phyloP scores from a whole-genome alignment of 2,888 invertebrate genomes.

The Julus scanicus region DNA sequence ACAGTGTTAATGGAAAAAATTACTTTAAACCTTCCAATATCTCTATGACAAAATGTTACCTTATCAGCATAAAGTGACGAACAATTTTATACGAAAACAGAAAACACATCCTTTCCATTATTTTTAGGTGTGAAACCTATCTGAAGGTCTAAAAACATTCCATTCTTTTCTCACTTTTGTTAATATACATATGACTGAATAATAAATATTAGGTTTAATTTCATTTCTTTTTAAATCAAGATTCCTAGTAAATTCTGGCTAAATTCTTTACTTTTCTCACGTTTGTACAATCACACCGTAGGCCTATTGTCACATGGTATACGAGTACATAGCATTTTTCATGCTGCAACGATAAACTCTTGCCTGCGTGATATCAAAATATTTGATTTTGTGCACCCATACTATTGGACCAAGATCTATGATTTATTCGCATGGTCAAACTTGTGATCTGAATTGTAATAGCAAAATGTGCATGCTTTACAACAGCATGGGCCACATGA shows the following conservation, averaged over 20 bases:
- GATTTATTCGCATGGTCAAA: too few relatives aligned
- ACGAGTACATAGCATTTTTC: not conserved
- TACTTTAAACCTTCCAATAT: too few relatives aligned
- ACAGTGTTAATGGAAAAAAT: not conserved
- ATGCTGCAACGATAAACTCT: not conserved
- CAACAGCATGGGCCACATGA: too few relatives aligned
- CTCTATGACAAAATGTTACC: too few relatives aligned
- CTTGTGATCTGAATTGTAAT: too few relatives aligned
- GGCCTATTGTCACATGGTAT: not conserved
- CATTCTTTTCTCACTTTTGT: constrained; percentile 11
- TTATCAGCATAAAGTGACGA: too few relatives aligned
- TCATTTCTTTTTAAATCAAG: not conserved
- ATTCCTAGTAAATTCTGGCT: not conserved
- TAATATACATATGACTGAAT: constrained; percentile 5
- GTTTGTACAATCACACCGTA: not conserved
- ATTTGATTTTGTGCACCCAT: not conserved
- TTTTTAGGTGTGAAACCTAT: too few relatives aligned
- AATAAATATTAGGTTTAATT: not conserved
- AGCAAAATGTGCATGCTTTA: too few relatives aligned
- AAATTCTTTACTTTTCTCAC: not conserved
- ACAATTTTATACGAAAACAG: too few relatives aligned
- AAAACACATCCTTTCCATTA: too few relatives aligned
- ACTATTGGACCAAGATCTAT: too few relatives aligned
- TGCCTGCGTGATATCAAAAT: not conserved
- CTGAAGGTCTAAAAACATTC: not conserved